Evolutionary conservation across 2,797 vertebrate species (phyloP).

Genomic region (Pipistrellus pygmaeus): DNA sequence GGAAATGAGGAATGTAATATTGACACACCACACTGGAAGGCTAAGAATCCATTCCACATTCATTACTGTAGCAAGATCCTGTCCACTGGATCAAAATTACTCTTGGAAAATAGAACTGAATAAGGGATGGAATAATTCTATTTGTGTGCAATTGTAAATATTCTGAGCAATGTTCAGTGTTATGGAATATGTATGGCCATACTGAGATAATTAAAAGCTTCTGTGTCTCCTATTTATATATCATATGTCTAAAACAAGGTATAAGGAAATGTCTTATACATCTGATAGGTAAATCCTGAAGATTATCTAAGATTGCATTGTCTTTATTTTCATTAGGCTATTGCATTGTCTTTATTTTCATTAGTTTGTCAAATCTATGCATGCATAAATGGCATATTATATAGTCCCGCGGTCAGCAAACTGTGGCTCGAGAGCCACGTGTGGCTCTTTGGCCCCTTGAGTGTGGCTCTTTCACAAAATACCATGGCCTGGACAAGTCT

Average conservation of each 20-base stretch:
- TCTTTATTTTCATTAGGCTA: background rate
- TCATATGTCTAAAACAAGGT: background rate
- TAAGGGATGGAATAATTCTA: background rate
- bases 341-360: background rate
- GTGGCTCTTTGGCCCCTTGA: no score
- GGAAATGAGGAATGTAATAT: background rate
- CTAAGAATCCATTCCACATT: background rate
- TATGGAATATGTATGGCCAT: background rate
- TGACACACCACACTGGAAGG: background rate
- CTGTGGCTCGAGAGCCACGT: no score
- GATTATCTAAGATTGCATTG: background rate
- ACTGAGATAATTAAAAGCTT: constrained; percentile 9
- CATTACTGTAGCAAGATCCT: background rate
- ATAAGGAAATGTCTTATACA: background rate
- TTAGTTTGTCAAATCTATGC: background rate
- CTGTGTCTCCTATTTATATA: background rate
- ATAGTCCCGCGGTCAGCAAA: no score
- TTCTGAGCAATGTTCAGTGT: background rate
- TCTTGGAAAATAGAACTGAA: background rate
- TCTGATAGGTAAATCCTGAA: background rate
- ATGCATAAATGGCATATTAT: background rate
- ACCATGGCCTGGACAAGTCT: no score
- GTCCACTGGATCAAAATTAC: background rate
- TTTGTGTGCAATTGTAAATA: background rate
- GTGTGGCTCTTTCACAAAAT: no score